phyloP scores from a whole-genome alignment of 2,113 vertebrate species.

The Bos javanicus region DNA sequence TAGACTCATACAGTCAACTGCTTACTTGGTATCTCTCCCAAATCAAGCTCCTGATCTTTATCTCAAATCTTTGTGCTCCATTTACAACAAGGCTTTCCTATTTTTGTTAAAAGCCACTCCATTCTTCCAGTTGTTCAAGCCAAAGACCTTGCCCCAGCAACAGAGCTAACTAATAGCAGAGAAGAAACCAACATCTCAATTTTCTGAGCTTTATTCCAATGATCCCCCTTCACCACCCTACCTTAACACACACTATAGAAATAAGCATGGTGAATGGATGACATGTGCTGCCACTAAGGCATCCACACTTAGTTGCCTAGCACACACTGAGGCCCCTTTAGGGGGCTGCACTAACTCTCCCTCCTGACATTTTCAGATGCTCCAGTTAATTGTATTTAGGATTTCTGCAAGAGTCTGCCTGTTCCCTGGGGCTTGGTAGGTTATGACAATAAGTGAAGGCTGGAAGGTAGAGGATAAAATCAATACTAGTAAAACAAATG shows the following conservation, averaged over 20 bases:
- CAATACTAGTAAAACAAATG: slow-evolving; percentile 44
- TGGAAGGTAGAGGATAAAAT: slow-evolving; percentile 48
- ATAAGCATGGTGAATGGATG: neutral
- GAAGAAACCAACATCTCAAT: neutral
- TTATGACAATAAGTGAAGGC: slow-evolving; percentile 35
- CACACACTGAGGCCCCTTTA: neutral
- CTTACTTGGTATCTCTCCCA: neutral
- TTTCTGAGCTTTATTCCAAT: neutral
- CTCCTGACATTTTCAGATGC: neutral
- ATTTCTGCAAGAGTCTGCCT: neutral
- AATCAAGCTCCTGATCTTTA: neutral
- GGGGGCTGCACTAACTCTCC: neutral
- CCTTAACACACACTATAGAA: neutral
- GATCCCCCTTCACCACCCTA: neutral
- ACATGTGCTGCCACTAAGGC: neutral
- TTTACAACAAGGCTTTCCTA: neutral
- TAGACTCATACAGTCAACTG: neutral
- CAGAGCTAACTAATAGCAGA: neutral
- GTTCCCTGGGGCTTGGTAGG: slow-evolving; percentile 11
- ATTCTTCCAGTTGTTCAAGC: neutral
- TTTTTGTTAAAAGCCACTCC: neutral
- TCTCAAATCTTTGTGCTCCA: neutral
- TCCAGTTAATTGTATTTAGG: slow-evolving; percentile 3
- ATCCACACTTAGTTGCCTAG: neutral
- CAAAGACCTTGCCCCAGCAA: neutral